Conservation (phyloP, 2,113 vertebrate genomes). For the Myxocyprinus asiaticus region DNA sequence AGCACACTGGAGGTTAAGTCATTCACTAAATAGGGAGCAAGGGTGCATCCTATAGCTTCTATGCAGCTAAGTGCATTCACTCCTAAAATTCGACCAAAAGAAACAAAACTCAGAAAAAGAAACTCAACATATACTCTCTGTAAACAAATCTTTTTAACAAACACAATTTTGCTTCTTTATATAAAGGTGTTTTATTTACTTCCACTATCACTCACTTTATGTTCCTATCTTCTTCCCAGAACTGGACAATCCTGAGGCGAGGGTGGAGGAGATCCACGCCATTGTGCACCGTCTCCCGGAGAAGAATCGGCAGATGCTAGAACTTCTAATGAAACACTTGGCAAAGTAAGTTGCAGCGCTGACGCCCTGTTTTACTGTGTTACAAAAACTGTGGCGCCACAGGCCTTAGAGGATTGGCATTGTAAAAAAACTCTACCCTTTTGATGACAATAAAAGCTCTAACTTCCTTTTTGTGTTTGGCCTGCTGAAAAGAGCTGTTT, state of each 20-base stretch:
- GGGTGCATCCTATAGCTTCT: too few species aligned
- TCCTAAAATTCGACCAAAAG: too few species aligned
- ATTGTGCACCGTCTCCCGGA: constrained; percentile 92
- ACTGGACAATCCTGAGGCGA: constrained; percentile 89
- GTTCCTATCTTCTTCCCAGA: constrained; percentile 70
- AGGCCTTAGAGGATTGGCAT: constrained; percentile 14
- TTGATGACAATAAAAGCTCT: constrained; percentile 13
- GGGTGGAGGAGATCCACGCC: constrained; percentile 89
- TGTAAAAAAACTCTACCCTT: constrained; percentile 22
- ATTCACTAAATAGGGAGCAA: too few species aligned
- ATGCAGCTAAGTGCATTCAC: too few species aligned
- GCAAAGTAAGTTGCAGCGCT: constrained; percentile 82
- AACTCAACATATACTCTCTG: too few species aligned
- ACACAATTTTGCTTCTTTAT: too few species aligned
- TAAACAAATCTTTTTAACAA: too few species aligned
- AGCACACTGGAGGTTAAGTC: too few species aligned
- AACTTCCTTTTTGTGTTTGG: neutral
- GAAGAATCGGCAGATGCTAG: constrained; percentile 96
- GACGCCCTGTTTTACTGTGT: neutral
- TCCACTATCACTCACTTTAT: too few species aligned
- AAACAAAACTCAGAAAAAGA: too few species aligned
- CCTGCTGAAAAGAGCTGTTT: neutral
- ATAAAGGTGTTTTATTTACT: too few species aligned
- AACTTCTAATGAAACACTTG: constrained; percentile 94
- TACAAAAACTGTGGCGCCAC: neutral